Evolutionary conservation across 2,888 invertebrate species (phyloP), one percentile per base, ranked within the genome.

Genomic region (Homarus gammarus): DNA sequence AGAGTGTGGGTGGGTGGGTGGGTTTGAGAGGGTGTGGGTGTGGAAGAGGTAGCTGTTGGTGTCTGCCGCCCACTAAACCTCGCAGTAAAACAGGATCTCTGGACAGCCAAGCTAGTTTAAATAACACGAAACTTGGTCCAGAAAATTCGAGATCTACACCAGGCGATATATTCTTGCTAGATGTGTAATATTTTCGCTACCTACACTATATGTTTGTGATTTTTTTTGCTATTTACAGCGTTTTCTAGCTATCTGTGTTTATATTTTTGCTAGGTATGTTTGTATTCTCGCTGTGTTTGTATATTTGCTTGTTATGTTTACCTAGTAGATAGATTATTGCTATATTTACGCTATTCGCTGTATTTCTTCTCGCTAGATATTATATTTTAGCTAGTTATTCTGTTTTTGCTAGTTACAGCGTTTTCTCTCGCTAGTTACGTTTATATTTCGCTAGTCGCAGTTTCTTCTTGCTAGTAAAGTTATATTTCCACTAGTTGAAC

Each of bases 21-120:
- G n/a, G n/a, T n/a, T n/a, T n/a, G n/a, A n/a, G n/a, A n/a, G n/a
- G n/a, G n/a, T n/a, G n/a, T n/a, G n/a, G n/a, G n/a, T n/a, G n/a
- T n/a, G n/a, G n/a, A n/a, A 27, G 44, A 33, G 75, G 40, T n/a
- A 27, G 40, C 75, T 12, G 40, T 36, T 31, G n/a, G n/a, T n/a
- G n/a, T n/a, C 75, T 27, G 75, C 75, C n/a, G 44, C 10, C 31
- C 49, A 10, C 75, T 75, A 75, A 75, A 75, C 75, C 75, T 75
- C 12, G 75, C 49, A 10, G 31, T 75, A 75, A 75, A 75, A 27
- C 40, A 75, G 44, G 75, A 44, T 75, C 44, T 36, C 44, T 5
- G 49, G 27, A 44, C 75, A 15, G 38, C 6, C 27, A n/a, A 75
- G 44, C 49, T 40, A 49, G 75, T 75, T 75, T 75, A 75, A 75